These are phyloP conservation scores for Cyprinodon variegatus DNA, from an alignment of 2,113 vertebrate genomes.

Conservation along the genomic window DNA sequence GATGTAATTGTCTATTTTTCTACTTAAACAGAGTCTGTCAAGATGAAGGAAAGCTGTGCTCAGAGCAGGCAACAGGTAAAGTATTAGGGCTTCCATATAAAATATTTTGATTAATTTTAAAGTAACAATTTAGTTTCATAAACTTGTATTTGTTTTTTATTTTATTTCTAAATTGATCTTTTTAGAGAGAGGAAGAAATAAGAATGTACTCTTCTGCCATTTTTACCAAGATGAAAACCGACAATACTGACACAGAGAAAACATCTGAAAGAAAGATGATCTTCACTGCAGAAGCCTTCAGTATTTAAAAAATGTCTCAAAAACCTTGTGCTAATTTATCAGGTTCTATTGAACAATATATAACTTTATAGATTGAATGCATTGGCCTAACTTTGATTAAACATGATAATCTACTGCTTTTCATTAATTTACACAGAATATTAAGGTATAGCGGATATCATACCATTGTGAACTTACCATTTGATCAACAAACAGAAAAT, in stretches of 20 bases:
- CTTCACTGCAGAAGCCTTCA: background rate
- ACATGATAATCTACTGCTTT: too few species aligned
- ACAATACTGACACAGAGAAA: background rate
- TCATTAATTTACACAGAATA: too few species aligned
- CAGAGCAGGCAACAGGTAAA: background rate
- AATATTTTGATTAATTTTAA: background rate
- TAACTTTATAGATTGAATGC: background rate
- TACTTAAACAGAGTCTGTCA: background rate
- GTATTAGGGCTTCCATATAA: background rate
- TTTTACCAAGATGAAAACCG: background rate
- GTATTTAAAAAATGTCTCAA: background rate
- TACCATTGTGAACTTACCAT: too few species aligned
- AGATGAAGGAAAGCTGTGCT: background rate
- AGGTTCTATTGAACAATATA: background rate
- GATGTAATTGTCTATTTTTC: background rate
- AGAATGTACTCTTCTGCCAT: background rate
- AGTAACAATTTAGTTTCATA: background rate
- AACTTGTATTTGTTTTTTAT: background rate
- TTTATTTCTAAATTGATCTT: background rate
- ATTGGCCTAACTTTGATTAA: too few species aligned
- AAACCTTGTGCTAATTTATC: background rate
- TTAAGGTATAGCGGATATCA: too few species aligned
- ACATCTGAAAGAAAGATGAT: background rate
- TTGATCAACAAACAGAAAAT: too few species aligned
- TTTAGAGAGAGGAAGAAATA: background rate